Conservation (phyloP, 2,113 vertebrate species). For the Castor canadensis region DNA sequence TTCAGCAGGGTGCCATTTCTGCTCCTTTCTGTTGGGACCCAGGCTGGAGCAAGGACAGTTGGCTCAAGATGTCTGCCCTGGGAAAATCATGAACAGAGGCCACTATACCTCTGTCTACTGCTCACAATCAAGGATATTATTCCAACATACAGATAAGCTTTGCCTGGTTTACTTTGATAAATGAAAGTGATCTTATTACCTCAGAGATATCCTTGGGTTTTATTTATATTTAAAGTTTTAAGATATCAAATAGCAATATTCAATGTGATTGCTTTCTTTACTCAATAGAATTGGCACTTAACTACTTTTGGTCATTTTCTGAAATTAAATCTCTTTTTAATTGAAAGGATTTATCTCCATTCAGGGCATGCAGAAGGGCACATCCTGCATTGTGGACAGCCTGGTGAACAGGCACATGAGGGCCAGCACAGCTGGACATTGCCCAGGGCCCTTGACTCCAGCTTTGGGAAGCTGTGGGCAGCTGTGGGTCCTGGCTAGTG, state of each 20-base stretch:
- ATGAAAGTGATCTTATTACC: not conserved
- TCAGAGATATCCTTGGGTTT: not conserved
- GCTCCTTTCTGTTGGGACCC: not conserved
- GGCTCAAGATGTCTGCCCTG: not conserved
- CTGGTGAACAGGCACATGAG: not conserved
- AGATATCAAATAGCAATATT: not conserved
- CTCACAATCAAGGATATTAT: not conserved
- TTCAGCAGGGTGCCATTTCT: not conserved
- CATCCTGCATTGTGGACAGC: not conserved
- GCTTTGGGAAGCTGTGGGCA: not conserved
- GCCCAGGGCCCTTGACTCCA: not conserved
- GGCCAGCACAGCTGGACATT: too few relatives aligned
- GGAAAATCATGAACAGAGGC: not conserved
- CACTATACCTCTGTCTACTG: not conserved
- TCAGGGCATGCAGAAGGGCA: not conserved
- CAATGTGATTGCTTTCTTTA: not conserved
- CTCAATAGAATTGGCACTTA: not conserved
- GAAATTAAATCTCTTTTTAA: conserved; percentile 17
- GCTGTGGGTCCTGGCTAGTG: not conserved
- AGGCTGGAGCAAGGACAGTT: not conserved
- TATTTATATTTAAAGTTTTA: conserved; percentile 23
- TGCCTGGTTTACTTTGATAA: not conserved
- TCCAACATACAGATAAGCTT: not conserved
- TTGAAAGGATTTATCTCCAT: not conserved
- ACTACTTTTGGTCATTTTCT: not conserved